Evolutionary conservation across 2,888 invertebrate genomes (phyloP), one percentile per base, ranked within the genome.

Genomic region (Euplagia quadripunctaria): DNA sequence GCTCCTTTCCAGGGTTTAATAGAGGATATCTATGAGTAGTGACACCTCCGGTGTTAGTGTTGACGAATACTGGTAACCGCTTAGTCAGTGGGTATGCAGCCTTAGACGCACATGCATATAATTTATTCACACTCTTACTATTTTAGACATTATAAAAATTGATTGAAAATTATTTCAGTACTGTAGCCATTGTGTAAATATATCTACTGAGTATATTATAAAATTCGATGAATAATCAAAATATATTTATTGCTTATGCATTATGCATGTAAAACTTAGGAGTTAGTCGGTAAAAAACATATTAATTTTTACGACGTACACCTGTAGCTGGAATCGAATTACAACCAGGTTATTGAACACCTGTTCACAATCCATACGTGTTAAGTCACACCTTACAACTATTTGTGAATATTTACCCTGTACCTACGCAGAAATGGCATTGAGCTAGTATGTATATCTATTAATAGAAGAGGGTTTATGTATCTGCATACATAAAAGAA

Each of bases 301-400:
- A 79, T 74, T 75, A 74, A 81, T 84, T 79, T 79, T 61, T 31
- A 61, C 61, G 61, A 4, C 64, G 73, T 74, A 88, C 93, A 94
- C 93, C 92, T 94, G 93, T 83, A 87, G 58, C 77, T 74, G 82
- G 90, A 85, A 79, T 94, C 87, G 85, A 79, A 88, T 94, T 92
- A 91, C 92, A 88, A 85, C 84, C 83, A 74, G 86, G 86, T 83
- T 73, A 86, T 82, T 82, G 82, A 78, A 87, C 93, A 94, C 92
- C 92, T 93, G 93, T 82, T 87, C 79, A 77, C 78, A 74, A 83
- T 78, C 76, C 74, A 75, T 82, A 70, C 77, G 79, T 76, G 82
- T 85, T 49, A 51, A 58, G 16, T 55, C n/a, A 17, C 31, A 49
- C 31, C 12, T 51, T 31, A 14, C 4, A 66, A 49, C 42, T 43